Conservation (phyloP, 2,113 vertebrate species). For the Sardina pilchardus region DNA sequence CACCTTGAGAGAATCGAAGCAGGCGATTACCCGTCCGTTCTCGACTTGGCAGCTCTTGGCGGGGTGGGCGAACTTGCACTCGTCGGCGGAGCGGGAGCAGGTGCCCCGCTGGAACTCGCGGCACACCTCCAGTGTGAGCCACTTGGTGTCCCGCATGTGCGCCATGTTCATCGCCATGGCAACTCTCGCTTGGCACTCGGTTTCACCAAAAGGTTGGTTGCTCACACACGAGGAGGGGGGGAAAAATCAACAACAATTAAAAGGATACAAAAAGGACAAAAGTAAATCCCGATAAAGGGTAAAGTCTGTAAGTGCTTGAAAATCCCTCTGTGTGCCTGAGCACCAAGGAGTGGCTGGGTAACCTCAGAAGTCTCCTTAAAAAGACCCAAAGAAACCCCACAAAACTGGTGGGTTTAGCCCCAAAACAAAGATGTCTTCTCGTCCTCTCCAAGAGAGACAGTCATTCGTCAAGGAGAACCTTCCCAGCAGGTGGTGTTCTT, state of each 20-base stretch:
- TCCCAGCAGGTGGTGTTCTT: background rate
- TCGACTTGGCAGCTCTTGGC: constrained; percentile 97
- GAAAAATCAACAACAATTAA: background rate
- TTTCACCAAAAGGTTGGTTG: background rate
- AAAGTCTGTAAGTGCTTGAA: background rate
- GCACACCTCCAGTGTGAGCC: constrained; percentile 98
- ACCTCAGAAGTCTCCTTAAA: background rate
- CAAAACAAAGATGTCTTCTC: background rate
- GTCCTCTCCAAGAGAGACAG: background rate
- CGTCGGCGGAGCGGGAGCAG: constrained; percentile 91
- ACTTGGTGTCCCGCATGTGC: constrained; percentile 95
- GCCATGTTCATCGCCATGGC: constrained; percentile 89
- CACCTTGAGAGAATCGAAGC: constrained; percentile 99
- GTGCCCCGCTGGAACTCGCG: constrained; percentile 97
- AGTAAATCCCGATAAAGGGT: background rate
- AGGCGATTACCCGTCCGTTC: constrained; percentile 96
- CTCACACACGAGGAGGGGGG: background rate
- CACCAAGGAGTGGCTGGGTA: background rate
- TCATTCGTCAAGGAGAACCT: background rate
- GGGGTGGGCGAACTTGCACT: constrained; percentile 98
- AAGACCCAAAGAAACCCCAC: too few relatives aligned
- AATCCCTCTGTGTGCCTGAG: background rate
- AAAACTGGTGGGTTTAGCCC: too few relatives aligned
- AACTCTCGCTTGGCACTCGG: constrained; percentile 15
- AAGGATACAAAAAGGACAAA: background rate